Base-by-base conservation (phyloP, 1,140 invertebrate species). In the Mamestra configurata region DNA sequence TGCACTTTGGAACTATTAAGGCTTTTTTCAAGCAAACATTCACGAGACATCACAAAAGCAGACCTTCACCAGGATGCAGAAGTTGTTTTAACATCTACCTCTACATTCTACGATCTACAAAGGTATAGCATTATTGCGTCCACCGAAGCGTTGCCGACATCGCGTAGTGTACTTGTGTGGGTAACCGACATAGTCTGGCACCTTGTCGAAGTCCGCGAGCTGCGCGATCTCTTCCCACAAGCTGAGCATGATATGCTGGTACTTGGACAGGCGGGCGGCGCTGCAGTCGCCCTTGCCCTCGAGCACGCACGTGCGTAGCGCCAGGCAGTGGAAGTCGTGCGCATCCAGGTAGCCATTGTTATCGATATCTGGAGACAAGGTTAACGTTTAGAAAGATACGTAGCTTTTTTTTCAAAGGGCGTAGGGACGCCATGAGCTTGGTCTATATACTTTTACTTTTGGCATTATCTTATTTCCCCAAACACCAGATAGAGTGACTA, bases 171-270 rank as follows among this genome's bases (percentile, higher is more conserved):
- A 78, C 80, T 37, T 86, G 79, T 75, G 79, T 76, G 77, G 86
- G 84, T 91, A 93, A 94, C 94, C 92, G 94, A 94, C 92, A 92
- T 95, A 94, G 89, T 95, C 92, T 85, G 91, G 90, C 87, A 98
- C 97, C 96, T 98, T 98, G 91, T 98, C 97, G 91, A 98, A 98
- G 95, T 98, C 97, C 15, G 97, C 97, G 79, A 98, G 94, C 82
- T 97, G 97, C 0, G 97, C 96, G 80, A 98, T 97, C 95, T 98
- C 97, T 82, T 98, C 97, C 97, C 97, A 98, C 5, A 98, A 95
- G 81, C 97, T 97, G 10, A 96, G 91, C 97, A 98, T 98, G 46
- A 98, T 96, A 87, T 98, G 97, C 86, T 97, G 96, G 93, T 98
- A 97, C 87, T 97, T 97, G 86, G 97, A 97, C 77, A 97, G 96